phyloP scores from a whole-genome alignment of 2,113 vertebrate species.

The Romanogobio albipinnatus region DNA sequence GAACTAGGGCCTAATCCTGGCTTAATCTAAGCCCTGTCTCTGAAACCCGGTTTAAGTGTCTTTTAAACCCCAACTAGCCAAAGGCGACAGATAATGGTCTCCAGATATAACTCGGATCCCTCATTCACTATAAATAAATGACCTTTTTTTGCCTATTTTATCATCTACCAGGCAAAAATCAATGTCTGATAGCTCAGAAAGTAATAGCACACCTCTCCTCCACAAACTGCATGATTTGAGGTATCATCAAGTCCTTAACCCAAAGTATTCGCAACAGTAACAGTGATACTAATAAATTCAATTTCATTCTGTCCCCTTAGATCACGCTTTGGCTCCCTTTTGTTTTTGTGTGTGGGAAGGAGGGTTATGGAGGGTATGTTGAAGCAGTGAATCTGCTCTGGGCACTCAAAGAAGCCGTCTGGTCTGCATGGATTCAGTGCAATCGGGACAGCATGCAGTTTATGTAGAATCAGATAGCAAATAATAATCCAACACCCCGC shows the following conservation, averaged over 20 bases:
- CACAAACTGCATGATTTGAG: constrained; percentile 5
- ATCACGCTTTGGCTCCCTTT: not conserved
- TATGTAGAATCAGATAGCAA: constrained; percentile 20
- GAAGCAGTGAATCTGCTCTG: constrained; percentile 34
- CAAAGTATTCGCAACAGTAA: not conserved
- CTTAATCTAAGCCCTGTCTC: no score
- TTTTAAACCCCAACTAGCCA: not conserved
- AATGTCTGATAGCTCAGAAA: not conserved
- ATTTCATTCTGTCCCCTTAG: constrained; percentile 4
- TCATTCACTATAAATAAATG: not conserved
- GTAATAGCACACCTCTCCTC: not conserved
- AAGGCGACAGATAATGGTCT: not conserved
- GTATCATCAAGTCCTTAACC: constrained; percentile 13
- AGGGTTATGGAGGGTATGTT: constrained; percentile 12
- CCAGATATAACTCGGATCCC: not conserved
- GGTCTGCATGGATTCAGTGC: constrained; percentile 33
- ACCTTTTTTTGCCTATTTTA: not conserved
- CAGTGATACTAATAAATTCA: constrained; percentile 17
- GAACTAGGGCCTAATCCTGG: no score
- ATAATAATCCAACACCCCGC: constrained; percentile 12
- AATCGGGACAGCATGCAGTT: constrained; percentile 22
- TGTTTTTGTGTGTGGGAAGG: not conserved
- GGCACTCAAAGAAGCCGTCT: constrained; percentile 20
- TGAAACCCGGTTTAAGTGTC: no score
- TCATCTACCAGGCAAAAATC: not conserved